Evolutionary conservation across 37 sponge, comb jelly and placozoan genomes (phyloP).

Genomic region (Chondrilla cf. caribensis): DNA sequence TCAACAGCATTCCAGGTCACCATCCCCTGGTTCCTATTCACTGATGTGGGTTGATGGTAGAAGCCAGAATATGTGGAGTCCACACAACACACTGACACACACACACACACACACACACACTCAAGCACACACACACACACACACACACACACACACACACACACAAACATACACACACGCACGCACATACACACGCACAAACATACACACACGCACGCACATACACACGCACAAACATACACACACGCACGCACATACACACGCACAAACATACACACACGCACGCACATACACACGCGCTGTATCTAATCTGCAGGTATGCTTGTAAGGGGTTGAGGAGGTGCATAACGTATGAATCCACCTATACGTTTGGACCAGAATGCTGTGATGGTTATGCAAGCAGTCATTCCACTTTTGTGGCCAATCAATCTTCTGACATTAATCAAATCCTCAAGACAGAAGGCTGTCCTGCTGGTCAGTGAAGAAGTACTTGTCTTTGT

Average conservation of each 20-base stretch:
- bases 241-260: too few relatives aligned
- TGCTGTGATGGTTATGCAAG: conserved; percentile 13
- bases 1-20: too few relatives aligned
- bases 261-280: background rate
- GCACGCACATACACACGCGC: background rate
- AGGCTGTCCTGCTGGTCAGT: conserved; percentile 2
- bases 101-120: too few relatives aligned
- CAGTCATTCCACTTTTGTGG: background rate
- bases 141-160: too few relatives aligned
- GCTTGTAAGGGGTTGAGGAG: background rate
- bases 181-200: background rate
- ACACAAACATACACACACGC: background rate
- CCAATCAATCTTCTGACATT: background rate
- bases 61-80: too few relatives aligned
- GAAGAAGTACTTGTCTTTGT: too few relatives aligned
- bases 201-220: too few relatives aligned
- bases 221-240: too few relatives aligned
- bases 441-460: background rate
- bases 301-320: conserved; percentile 13
- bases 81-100: too few relatives aligned
- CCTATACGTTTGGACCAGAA: conserved; percentile 9
- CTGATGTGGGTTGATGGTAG: too few relatives aligned
- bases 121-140: too few relatives aligned
- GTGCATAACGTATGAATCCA: background rate
- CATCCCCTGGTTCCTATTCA: too few relatives aligned